Evolutionary conservation across 1,140 invertebrate genomes (phyloP).

Genomic region (Drosophila albomicans): DNA sequence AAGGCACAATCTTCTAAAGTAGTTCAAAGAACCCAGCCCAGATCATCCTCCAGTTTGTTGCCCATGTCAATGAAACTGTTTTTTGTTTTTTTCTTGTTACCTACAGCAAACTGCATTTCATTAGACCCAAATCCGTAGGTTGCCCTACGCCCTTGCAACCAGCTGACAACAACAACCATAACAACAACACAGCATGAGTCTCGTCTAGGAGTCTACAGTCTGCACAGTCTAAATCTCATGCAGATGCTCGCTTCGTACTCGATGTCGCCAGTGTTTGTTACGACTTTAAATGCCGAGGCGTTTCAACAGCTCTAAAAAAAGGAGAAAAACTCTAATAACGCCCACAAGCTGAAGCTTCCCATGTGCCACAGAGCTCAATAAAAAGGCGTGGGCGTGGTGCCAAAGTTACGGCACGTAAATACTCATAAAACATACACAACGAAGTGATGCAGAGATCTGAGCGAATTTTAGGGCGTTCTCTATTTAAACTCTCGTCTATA

Average conservation of each 20-base stretch:
- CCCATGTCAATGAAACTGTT: background rate
- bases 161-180: constrained; percentile 4
- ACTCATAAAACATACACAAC: constrained; percentile 9
- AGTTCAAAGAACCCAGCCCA: constrained; percentile 31
- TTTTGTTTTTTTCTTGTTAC: constrained; percentile 13
- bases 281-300: constrained; percentile 43
- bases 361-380: background rate
- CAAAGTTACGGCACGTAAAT: constrained; percentile 10
- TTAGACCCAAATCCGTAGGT: constrained; percentile 41
- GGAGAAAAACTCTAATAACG: constrained; percentile 11
- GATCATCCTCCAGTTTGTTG: background rate
- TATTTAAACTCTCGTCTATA: background rate
- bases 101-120: constrained; percentile 50
- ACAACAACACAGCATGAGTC: constrained; percentile 19
- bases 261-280: constrained; percentile 45
- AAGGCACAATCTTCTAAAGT: constrained; percentile 27
- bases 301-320: constrained; percentile 18
- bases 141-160: constrained; percentile 47
- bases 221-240: background rate
- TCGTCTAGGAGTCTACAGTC: constrained; percentile 39
- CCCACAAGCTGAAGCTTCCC: constrained; percentile 25
- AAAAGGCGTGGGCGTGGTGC: constrained; percentile 31
- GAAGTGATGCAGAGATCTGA: background rate
- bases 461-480: constrained; percentile 23
- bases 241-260: too few relatives aligned